Evolutionary conservation across 1,140 invertebrate species (phyloP), one percentile per base, ranked within the genome.

Genomic region (Ips nitidus): DNA sequence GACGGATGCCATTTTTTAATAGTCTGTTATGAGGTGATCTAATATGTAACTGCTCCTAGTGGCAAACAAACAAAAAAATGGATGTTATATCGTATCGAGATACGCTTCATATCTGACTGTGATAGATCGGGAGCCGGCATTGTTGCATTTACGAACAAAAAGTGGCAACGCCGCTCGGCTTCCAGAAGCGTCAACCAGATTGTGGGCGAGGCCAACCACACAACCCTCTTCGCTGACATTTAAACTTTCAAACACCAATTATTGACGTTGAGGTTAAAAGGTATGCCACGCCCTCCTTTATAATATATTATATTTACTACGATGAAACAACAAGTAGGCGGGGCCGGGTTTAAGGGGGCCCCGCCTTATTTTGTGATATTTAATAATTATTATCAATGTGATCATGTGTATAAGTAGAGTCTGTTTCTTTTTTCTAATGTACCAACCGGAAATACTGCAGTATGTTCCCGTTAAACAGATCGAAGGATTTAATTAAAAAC

Each of bases 351-450:
- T n/a, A 42, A n/a, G 1, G 37, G 41, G 41, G 37, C 52, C 41
- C 55, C 7, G n/a, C 65, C 43, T 38, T 41, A 58, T 67, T 57
- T 67, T 67, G 55, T 67, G 65, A 59, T 58, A 67, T 67, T 59
- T 67, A 59, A 37, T 37, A 56, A 67, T 67, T 59, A 67, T 67
- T 65, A 65, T 67, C 57, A 67, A 67, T 67, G 65, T 67, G 65
- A 67, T 65, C 63, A 57, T 67, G 65, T 67, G 65, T 50, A 67
- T 67, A 67, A 56, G 58, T 67, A 66, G 63, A 57, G 57, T 59
- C 42, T 59, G 56, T 67, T 59, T 67, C 50, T 45, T 41, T 39
- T 36, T 8, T 65, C 42, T 36, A 36, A 8, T 38, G 2, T 5
- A 50, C 8, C 8, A 50, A 36, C 43, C 36, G 36, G 37, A 36